Percentiles rank a stretch among this genome's conserved stretches.
These are phyloP conservation scores for Epinotia nisella DNA, from an alignment of 2,888 invertebrate species.

Conservation along the genomic window DNA sequence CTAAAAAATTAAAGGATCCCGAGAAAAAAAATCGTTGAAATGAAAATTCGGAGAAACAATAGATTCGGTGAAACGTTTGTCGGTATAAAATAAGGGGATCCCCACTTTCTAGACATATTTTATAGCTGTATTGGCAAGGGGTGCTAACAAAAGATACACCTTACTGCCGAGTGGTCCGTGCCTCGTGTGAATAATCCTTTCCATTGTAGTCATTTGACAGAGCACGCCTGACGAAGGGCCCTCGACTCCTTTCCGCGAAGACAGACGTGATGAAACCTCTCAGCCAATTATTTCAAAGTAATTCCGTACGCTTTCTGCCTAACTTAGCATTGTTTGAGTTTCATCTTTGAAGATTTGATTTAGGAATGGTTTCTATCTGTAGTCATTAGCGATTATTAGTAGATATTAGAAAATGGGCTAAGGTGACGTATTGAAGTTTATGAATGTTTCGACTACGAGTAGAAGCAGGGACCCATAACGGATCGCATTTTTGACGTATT, in stretches of 20 bases:
- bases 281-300: slow-evolving; percentile 37
- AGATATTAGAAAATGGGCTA: neutral
- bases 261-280: slow-evolving; percentile 36
- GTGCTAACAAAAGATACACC: slow-evolving; percentile 34
- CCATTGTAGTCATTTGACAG: slow-evolving; percentile 41
- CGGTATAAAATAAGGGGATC: no score
- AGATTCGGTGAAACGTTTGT: no score
- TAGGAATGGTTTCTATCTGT: neutral
- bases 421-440: no score
- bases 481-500: no score
- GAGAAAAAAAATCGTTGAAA: no score
- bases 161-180: slow-evolving; percentile 37
- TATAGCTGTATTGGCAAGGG: neutral
- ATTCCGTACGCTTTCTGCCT: slow-evolving; percentile 5
- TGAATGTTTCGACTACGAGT: no score
- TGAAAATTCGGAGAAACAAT: no score
- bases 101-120: slow-evolving; percentile 4
- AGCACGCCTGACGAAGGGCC: slow-evolving; percentile 36
- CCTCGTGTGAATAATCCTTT: slow-evolving; percentile 39
- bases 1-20: no score
- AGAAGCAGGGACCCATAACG: no score
- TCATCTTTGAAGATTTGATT: slow-evolving; percentile 1
- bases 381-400: neutral
- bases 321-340: slow-evolving; percentile 4
- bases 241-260: slow-evolving; percentile 30